Evolutionary conservation across 2,888 invertebrate genomes (phyloP), one percentile per base, ranked within the genome.

Genomic region (Andrena bicolor): DNA sequence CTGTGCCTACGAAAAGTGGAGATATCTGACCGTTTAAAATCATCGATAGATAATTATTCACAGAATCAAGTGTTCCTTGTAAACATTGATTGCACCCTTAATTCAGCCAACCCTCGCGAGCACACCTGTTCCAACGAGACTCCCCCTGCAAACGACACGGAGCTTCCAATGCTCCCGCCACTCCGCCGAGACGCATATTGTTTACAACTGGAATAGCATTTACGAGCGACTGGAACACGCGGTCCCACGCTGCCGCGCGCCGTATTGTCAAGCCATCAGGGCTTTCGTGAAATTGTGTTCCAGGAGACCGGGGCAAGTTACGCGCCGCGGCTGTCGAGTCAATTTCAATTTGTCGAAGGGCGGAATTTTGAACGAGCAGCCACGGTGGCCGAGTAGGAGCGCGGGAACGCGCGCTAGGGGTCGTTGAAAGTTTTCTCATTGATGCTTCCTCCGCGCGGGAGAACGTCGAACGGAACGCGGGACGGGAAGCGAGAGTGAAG

Each of bases 341-440:
- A 7, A 13, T 51, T 32, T 10, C 20, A 66, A 73, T 77, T 53
- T 60, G 49, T 49, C 35, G 48, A 23, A 10, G 16, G 48, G n/a
- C 28, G 64, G 61, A 53, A 35, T 41, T 61, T 48, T 48, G 41
- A 73, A 23, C 63, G 20, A 1, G 0, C 32, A 16, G 16, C 48
- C 4, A 16, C 0, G 4, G 10, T 23, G 49, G 48, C 32, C 13
- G 26, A 53, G 20, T 23, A 28, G 49, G 48, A 66, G 2, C 23
- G 4, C 20, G 2, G 20, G 20, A 35, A 41, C 1, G 8, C 2
- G 32, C 26, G 3, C 35, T 7, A 26, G 26, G 30, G 48, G 1
- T 61, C 10, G 65, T 56, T n/a, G 71, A 76, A 80, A 80, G 70
- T 80, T 80, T 80, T 71, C 76, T 80, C 80, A 71, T 80, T 56